These are phyloP conservation scores for Mya arenaria DNA, from an alignment of 1,140 invertebrate genomes.

Conservation along the genomic window DNA sequence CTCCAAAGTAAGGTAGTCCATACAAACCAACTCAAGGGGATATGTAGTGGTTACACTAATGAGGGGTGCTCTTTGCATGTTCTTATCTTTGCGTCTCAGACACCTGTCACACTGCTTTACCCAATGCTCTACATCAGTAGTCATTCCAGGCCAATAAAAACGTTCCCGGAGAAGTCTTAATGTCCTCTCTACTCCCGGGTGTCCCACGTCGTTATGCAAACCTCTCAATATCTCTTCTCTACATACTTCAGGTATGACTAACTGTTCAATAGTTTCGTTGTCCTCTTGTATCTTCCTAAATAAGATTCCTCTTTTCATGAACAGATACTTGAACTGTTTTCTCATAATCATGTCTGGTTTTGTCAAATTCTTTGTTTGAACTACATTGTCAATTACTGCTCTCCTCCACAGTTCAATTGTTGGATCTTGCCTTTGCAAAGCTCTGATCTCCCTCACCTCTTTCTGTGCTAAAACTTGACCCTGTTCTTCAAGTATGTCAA, in stretches of 20 bases:
- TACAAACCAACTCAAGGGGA: neutral
- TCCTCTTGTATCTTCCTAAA: too few species aligned
- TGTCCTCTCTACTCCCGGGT: slow-evolving; percentile 5
- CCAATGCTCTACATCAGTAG: neutral
- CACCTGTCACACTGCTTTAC: neutral
- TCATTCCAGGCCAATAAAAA: slow-evolving; percentile 1
- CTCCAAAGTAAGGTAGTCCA: slow-evolving; percentile 9
- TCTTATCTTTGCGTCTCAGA: neutral
- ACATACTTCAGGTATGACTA: neutral
- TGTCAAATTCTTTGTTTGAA: neutral
- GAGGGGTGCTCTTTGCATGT: neutral
- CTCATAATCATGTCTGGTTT: neutral
- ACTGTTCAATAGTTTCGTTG: neutral
- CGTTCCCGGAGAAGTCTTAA: neutral
- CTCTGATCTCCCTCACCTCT: neutral
- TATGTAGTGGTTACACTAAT: neutral
- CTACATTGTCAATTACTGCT: neutral
- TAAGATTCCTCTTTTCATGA: neutral
- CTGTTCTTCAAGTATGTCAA: neutral
- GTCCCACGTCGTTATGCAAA: neutral
- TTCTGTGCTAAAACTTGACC: neutral
- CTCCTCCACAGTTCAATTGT: neutral
- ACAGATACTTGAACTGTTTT: neutral
- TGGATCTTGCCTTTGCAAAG: neutral
- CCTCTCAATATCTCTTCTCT: slow-evolving; percentile 3